phyloP scores from a whole-genome alignment of 92 coral and sea anemone genomes.

The Epizoanthus scotinus region DNA sequence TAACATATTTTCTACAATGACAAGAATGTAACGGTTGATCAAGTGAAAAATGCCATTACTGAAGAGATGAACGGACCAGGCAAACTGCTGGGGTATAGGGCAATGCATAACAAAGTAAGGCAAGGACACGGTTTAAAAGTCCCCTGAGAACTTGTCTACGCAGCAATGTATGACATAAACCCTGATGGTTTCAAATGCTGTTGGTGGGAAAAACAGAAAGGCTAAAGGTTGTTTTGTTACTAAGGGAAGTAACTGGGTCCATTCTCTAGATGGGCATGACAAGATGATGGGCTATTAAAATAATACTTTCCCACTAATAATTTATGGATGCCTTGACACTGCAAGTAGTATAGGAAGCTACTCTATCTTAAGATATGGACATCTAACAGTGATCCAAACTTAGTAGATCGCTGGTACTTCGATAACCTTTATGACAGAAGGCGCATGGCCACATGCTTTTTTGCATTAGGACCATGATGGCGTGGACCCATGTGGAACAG shows the following conservation, averaged over 20 bases:
- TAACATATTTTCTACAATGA: slow-evolving; percentile 34
- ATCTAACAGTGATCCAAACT: neutral
- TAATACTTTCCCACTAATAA: neutral
- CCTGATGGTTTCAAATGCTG: slow-evolving; percentile 54
- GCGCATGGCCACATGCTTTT: slow-evolving; percentile 18
- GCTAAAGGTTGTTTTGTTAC: slow-evolving; percentile 18
- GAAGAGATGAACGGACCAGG: slow-evolving; percentile 35
- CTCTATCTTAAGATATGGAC: neutral
- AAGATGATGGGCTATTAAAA: slow-evolving; percentile 8
- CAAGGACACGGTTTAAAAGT: slow-evolving; percentile 41
- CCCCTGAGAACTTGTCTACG: slow-evolving; percentile 42
- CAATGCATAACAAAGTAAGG: slow-evolving; percentile 35
- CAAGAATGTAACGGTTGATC: slow-evolving; percentile 1
- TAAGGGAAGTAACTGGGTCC: slow-evolving; percentile 18
- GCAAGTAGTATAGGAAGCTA: slow-evolving; percentile 10
- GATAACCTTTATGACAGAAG: slow-evolving; percentile 32
- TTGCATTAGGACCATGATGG: slow-evolving; percentile 20
- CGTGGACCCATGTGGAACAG: slow-evolving; percentile 28
- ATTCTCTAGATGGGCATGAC: slow-evolving; percentile 23
- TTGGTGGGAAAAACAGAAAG: slow-evolving; percentile 11
- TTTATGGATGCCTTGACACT: slow-evolving; percentile 4
- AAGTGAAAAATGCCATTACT: slow-evolving; percentile 25
- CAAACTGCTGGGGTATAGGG: slow-evolving; percentile 32
- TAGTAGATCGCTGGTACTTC: slow-evolving; percentile 18
- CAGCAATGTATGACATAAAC: slow-evolving; percentile 40